A percentile compares a stretch with the other conserved stretches of the same genome.
These are phyloP conservation scores for Mustela nigripes DNA, from an alignment of 2,113 vertebrate species.

Conservation along the genomic window DNA sequence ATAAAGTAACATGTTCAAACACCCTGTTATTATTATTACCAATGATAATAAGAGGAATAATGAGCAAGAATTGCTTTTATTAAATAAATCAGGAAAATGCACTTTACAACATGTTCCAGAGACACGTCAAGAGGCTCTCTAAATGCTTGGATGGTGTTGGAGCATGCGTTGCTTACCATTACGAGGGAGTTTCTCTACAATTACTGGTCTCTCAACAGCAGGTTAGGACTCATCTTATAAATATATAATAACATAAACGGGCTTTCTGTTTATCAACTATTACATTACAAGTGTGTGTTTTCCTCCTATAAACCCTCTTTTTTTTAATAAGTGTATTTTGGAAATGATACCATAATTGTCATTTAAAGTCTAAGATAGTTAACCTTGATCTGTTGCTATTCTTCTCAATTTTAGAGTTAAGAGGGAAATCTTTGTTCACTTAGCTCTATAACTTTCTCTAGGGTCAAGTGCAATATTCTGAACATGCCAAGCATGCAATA, in stretches of 20 bases:
- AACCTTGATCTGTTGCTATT: not conserved
- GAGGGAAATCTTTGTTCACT: not conserved
- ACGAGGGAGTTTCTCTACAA: conserved; percentile 60
- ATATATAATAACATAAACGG: conserved; percentile 76
- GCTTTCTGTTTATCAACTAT: conserved; percentile 75
- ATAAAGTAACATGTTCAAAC: conserved; percentile 76
- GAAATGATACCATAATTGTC: conserved; percentile 44
- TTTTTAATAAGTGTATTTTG: conserved; percentile 65
- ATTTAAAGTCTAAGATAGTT: conserved; percentile 55
- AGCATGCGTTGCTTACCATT: not conserved
- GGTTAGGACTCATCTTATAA: conserved; percentile 77
- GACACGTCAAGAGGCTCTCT: not conserved
- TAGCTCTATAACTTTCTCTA: not conserved
- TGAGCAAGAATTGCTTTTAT: conserved; percentile 79
- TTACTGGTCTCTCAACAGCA: conserved; percentile 62
- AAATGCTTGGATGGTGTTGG: not conserved
- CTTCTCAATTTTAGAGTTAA: conserved; percentile 39
- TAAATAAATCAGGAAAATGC: conserved; percentile 74
- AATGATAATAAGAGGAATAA: conserved; percentile 79
- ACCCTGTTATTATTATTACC: conserved; percentile 71
- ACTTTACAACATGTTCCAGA: conserved; percentile 60
- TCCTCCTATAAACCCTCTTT: conserved; percentile 52
- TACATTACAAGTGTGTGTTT: conserved; percentile 43
- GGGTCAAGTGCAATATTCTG: not conserved
- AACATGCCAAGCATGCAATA: not conserved